A percentile compares a stretch with the other conserved stretches of the same genome.
Evolutionary conservation across 1,140 invertebrate species (phyloP).

Genomic region (Yoshiicerus persimilis): DNA sequence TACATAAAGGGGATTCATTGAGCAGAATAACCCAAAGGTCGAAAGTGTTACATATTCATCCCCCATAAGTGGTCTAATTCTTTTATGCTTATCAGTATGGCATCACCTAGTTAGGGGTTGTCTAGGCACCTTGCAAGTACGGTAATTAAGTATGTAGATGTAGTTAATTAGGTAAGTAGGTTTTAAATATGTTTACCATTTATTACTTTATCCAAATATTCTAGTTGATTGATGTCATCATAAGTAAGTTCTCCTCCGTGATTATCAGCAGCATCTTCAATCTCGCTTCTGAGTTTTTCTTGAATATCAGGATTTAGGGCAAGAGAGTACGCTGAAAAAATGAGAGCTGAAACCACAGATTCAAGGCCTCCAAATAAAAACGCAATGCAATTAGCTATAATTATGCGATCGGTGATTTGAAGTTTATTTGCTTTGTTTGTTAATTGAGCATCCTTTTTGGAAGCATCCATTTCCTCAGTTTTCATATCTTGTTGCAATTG

Average conservation of each 20-base stretch:
- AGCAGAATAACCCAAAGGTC: too few relatives aligned
- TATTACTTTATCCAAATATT: constrained; percentile 64
- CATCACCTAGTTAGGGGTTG: too few relatives aligned
- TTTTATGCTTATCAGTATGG: too few relatives aligned
- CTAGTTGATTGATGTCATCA: constrained; percentile 63
- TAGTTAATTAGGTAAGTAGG: too few relatives aligned
- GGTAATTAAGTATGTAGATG: too few relatives aligned
- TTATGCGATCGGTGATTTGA: constrained; percentile 27
- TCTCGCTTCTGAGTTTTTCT: constrained; percentile 54
- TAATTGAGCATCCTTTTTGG: neutral
- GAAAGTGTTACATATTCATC: too few relatives aligned
- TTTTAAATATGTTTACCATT: constrained; percentile 60
- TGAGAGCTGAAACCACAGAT: constrained; percentile 38
- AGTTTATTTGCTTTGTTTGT: neutral
- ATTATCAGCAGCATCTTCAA: constrained; percentile 51
- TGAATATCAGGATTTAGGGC: constrained; percentile 56
- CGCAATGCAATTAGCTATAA: constrained; percentile 37
- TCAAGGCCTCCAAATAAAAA: constrained; percentile 50
- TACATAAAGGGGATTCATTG: too few relatives aligned
- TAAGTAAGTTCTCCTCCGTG: constrained; percentile 48
- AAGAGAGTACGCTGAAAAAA: constrained; percentile 39
- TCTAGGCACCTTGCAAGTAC: too few relatives aligned
- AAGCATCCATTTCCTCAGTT: neutral
- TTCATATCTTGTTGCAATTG: constrained; percentile 40
- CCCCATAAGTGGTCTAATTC: too few relatives aligned